Base-by-base conservation (phyloP, 2,888 invertebrate genomes). In the Octonoba sinensis region DNA sequence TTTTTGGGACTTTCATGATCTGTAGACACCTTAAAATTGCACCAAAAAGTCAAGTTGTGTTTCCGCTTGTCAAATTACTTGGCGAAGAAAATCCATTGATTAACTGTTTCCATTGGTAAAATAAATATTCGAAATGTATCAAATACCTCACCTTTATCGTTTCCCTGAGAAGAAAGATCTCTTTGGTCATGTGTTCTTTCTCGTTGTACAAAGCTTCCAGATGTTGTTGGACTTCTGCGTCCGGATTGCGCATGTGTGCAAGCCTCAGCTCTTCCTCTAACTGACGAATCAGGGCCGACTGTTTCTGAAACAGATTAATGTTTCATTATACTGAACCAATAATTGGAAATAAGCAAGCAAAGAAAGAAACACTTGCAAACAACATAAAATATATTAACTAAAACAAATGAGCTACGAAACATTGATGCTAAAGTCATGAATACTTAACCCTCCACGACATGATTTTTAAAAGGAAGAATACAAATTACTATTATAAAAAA, bases 281-380 rank as follows among this genome's bases (percentile, higher is more conserved):
- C 89, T 97, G 96, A 51, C 96, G 92, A 81, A 97, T 96, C 89
- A 96, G 91, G 93, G 96, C 94, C 71, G 95, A 95, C 94, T 96
- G 96, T 94, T 96, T 96, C 96, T 96, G 92, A 60, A 64, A 64
- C 18, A 16, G 13, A 54, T 8, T 8, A 18, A 0, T 8, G 20
- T 54, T n/a, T n/a, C 18, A 54, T 54, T 20, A 54, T 16, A 16
- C 54, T 54, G 8, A n/a, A 54, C 3, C 2, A 56, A 56, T 1
- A 18, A 56, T 56, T 13, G 20, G n/a, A 54, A 54, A 54, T 8
- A 54, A 15, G 54, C 54, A 54, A 8, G n/a, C 54, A 51, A 51
- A 51, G 1, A 18, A 54, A 54, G 54, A 8, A 20, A 54, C 54
- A 20, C 3, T 18, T 56, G 56, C 18, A 56, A 22, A n/a, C 20